These are phyloP conservation scores for Motacilla alba DNA, from an alignment of 2,113 vertebrate species.

Conservation along the genomic window DNA sequence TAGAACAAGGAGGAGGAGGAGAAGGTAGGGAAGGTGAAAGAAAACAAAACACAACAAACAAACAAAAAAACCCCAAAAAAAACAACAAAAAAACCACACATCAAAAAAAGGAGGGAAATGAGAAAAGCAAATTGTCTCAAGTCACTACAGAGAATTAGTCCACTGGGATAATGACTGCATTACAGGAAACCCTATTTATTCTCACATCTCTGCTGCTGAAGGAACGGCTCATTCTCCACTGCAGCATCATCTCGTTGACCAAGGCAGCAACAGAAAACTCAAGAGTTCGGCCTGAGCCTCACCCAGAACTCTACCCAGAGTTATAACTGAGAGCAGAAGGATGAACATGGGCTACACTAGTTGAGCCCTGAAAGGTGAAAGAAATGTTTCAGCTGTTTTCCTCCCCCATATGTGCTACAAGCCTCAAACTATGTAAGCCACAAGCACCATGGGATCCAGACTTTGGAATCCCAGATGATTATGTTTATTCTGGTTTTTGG, in stretches of 20 bases:
- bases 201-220: neutral
- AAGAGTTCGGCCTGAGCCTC: neutral
- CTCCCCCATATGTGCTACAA: neutral
- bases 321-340: neutral
- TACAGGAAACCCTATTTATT: neutral
- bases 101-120: neutral
- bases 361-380: neutral
- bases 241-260: neutral
- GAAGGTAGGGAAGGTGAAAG: rapidly evolving
- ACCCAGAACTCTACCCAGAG: neutral
- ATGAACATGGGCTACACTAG: neutral
- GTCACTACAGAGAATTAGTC: neutral
- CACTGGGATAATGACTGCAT: neutral
- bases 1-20: neutral
- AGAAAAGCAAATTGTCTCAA: neutral
- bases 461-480: neutral
- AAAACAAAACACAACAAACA: neutral
- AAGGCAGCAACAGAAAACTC: neutral
- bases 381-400: neutral
- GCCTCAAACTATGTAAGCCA: neutral
- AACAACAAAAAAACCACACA: too few relatives aligned
- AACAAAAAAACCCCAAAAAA: too few relatives aligned
- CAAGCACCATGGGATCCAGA: neutral
- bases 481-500: neutral
- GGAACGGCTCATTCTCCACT: neutral